A percentile compares a stretch with the other conserved stretches of the same genome.
phyloP scores from a whole-genome alignment of 1,140 invertebrate genomes.

The Drosophila ogumai region DNA sequence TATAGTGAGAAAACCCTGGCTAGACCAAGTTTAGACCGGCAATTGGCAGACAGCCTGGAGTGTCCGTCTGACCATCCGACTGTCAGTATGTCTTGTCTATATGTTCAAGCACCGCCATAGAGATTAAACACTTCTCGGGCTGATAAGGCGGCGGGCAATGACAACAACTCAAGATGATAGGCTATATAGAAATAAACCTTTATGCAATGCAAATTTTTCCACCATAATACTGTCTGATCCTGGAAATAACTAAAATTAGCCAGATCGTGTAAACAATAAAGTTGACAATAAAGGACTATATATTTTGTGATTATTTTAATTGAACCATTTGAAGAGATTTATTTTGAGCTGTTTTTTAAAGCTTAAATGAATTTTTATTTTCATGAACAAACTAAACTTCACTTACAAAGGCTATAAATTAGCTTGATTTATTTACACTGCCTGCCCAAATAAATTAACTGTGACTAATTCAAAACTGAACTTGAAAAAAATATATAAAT shows the following conservation, averaged over 20 bases:
- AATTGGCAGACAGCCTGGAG: slow-evolving; percentile 58
- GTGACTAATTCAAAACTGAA: neutral
- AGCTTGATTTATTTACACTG: neutral
- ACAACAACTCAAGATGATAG: slow-evolving; percentile 28
- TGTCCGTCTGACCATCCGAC: slow-evolving; percentile 10
- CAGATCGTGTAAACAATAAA: slow-evolving; percentile 12
- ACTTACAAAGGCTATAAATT: neutral
- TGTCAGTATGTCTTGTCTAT: slow-evolving; percentile 30
- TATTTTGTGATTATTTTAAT: neutral
- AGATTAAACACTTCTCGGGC: slow-evolving; percentile 31
- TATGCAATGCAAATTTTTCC: slow-evolving; percentile 48
- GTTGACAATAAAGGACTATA: neutral
- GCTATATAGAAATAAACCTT: slow-evolving; percentile 50
- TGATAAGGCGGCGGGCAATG: slow-evolving; percentile 32
- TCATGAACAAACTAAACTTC: neutral
- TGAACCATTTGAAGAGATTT: neutral
- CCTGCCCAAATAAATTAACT: neutral
- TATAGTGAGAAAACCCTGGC: slow-evolving; percentile 19
- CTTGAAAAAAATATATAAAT: neutral
- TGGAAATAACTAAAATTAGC: slow-evolving; percentile 20
- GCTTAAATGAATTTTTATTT: neutral
- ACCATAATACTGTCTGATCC: slow-evolving; percentile 15
- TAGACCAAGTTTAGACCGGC: slow-evolving; percentile 63
- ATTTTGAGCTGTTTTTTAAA: neutral
- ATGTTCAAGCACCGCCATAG: slow-evolving; percentile 25